Base-by-base conservation (phyloP, 1,140 invertebrate species). In the Trachymyrmex septentrionalis region DNA sequence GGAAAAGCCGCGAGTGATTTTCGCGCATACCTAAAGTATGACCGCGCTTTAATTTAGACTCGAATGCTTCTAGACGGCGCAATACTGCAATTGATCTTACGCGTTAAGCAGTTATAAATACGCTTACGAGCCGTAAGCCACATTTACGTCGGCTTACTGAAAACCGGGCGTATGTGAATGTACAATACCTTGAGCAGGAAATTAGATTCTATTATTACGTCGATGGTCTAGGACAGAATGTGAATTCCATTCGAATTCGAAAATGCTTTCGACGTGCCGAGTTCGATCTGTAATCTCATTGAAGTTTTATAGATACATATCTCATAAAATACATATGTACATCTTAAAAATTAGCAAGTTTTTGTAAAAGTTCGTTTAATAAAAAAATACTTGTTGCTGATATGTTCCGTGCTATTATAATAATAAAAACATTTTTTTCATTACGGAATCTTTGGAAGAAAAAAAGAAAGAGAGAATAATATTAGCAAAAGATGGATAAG, bases 171-270 rank as follows among this genome's bases (percentile, higher is more conserved):
- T 44, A 55, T 16, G 30, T 19, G 84, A 21, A 27, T 19, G 38
- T 55, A 78, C 34, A 78, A 80, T 86, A 59, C 53, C 48, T 78
- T 86, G 63, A 76, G 55, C 85, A 86, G 85, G 85, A 86, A 86
- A 87, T 87, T 63, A 85, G 80, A 75, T 87, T 87, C 80, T 87
- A 84, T 85, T 87, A 84, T 87, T 87, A 61, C 50, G 6, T 16
- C 69, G 69, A 87, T 34, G 67, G 85, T 86, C 86, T 84, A 85
- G 78, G 86, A 63, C 86, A 75, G 57, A 59, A 38, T 16, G n/a
- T 14, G 27, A 73, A 73, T 82, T 27, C 19, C 38, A 38, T 50
- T 75, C 9, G 21, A 34, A 50, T 85, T 19, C 34, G 3, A 64
- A 55, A 34, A 19, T 55, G 71, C 30, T 21, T 24, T 19, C 24